A percentile compares a stretch with the other conserved stretches of the same genome.
Conservation (phyloP, 2,797 vertebrate genomes). For the Neosalanx taihuensis region DNA sequence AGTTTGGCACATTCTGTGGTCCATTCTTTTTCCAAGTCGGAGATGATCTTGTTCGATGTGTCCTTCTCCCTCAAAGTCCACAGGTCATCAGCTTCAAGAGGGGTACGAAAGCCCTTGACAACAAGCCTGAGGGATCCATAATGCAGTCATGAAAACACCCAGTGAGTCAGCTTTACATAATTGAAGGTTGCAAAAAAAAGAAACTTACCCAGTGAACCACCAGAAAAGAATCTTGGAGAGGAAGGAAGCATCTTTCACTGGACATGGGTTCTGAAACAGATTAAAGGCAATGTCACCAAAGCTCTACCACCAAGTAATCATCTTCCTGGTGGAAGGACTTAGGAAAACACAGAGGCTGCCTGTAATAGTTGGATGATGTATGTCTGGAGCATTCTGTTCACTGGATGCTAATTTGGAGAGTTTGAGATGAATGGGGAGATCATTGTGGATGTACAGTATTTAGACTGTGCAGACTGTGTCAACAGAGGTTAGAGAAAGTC, state of each 20-base stretch:
- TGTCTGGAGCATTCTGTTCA: conserved; percentile 48
- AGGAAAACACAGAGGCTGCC: conserved; percentile 20
- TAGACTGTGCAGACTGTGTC: conserved; percentile 47
- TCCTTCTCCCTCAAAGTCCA: conserved; percentile 86
- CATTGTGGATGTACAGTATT: conserved; percentile 49
- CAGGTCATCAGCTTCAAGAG: conserved; percentile 78
- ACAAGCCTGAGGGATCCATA: conserved; percentile 72
- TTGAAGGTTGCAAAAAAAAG: conserved; percentile 43
- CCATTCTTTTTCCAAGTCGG: conserved; percentile 83
- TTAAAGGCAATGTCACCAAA: conserved; percentile 51
- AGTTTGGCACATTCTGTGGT: conserved; percentile 59
- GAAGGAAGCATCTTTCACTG: conserved; percentile 85
- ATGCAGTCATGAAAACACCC: neutral
- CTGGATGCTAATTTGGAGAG: conserved; percentile 31
- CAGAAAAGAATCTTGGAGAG: conserved; percentile 92
- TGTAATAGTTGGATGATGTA: conserved; percentile 41
- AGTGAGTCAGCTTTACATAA: neutral
- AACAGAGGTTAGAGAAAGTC: conserved; percentile 58
- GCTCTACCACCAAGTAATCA: conserved; percentile 46
- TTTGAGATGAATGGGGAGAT: conserved; percentile 40
- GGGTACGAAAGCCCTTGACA: conserved; percentile 81
- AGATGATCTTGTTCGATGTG: conserved; percentile 82
- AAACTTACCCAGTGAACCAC: conserved; percentile 93
- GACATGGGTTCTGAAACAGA: conserved; percentile 87
- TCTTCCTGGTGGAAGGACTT: conserved; percentile 37